Base-by-base conservation (phyloP, 2,888 invertebrate genomes). In the Amblyjoppa fuscipennis region DNA sequence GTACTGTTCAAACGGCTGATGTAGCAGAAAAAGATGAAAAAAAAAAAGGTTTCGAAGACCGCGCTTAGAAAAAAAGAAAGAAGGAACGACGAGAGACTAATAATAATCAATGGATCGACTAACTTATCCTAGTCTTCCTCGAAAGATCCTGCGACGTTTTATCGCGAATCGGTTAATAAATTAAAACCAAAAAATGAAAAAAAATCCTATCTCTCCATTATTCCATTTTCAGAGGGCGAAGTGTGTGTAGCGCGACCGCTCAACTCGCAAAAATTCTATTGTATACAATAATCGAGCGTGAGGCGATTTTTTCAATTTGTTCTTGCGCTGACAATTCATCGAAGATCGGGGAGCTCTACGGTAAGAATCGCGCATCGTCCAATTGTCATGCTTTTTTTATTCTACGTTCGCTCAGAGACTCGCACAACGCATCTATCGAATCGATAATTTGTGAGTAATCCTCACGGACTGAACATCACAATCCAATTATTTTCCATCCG, bases 391-490 rank as follows among this genome's bases (percentile, higher is more conserved):
- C 13, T 49, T 51, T 73, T 25, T 51, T 73, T 68, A 41, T 77
- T 77, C 25, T n/a, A 56, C 20, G 41, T 77, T 71, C 76, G 76
- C 76, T 79, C 69, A 79, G 49, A 79, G 49, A 61, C 73, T 61
- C 51, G 16, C 31, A 34, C 61, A 34, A 34, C 31, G 11, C 59
- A 59, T 59, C 13, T 59, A 38, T 74, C 74, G 41, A 75, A 84
- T 75, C 76, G 61, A 28, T 70, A 41, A n/a, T 66, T 71, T 64
- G 59, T 56, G 80, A 84, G 51, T 53, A 80, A 80, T 80, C 76
- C 70, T 84, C 53, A 84, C 80, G 80, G 84, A 84, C 84, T 84
- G 84, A 84, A 76, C 66, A 75, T 61, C 61, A 64, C 45, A 59
- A 59, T 25, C 28, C 9, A 28, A 59, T 59, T 59, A 13, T 59